Evolutionary conservation across 1,140 invertebrate species (phyloP).

Genomic region (Argopecten irradians): DNA sequence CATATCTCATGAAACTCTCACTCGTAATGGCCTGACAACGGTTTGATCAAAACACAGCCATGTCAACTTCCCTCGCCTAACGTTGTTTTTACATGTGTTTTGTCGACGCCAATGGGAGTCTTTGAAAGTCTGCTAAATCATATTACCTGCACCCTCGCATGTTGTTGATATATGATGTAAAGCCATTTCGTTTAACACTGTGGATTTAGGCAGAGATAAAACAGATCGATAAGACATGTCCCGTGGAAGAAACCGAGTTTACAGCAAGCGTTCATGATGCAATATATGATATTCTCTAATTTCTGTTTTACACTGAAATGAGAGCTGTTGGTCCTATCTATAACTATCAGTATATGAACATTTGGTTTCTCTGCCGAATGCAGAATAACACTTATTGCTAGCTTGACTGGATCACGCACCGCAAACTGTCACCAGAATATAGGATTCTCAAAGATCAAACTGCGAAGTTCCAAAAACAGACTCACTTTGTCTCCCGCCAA

Average conservation of each 20-base stretch:
- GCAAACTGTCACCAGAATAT: background rate
- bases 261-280: background rate
- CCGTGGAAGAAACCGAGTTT: background rate
- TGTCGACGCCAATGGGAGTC: background rate
- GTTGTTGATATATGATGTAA: conserved; percentile 1
- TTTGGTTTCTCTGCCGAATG: background rate
- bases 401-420: background rate
- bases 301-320: background rate
- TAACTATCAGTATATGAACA: background rate
- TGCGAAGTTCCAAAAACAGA: background rate
- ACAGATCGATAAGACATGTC: background rate
- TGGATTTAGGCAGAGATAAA: background rate
- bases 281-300: background rate
- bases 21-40: background rate
- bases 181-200: background rate
- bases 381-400: background rate
- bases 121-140: background rate
- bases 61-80: background rate
- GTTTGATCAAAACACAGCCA: background rate
- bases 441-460: background rate
- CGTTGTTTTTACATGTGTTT: background rate
- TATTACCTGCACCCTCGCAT: background rate
- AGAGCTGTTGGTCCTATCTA: background rate
- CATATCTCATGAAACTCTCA: background rate
- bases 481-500: background rate